These are phyloP conservation scores for mouse (Mus musculus) DNA, from an alignment of 2,113 vertebrate genomes.

Conservation along the genomic window DNA sequence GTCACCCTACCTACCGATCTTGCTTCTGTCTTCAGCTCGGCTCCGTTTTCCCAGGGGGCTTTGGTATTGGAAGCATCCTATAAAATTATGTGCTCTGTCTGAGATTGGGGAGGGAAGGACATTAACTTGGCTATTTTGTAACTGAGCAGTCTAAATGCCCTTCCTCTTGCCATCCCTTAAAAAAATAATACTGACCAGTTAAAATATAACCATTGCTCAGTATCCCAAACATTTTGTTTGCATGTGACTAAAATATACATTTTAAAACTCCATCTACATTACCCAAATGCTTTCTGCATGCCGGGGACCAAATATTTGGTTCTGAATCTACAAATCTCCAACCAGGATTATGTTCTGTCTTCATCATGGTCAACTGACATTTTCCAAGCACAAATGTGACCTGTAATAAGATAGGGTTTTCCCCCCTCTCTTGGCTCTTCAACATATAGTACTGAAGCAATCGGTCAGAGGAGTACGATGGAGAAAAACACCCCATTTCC, in stretches of 20 bases:
- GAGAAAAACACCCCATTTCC: constrained; percentile 9
- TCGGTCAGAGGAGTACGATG: neutral
- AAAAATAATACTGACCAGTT: neutral
- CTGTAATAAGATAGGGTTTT: neutral
- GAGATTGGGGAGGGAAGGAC: neutral
- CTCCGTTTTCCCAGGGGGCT: neutral
- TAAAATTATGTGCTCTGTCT: constrained; percentile 2
- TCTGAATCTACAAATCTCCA: neutral
- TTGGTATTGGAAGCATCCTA: neutral
- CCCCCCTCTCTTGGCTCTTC: neutral
- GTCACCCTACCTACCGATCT: neutral
- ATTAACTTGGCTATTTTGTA: neutral
- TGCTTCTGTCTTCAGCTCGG: neutral
- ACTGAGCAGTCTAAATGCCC: neutral
- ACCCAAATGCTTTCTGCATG: neutral
- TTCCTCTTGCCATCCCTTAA: neutral
- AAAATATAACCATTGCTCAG: neutral
- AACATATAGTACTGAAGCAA: neutral
- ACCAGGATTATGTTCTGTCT: neutral
- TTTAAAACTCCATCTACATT: constrained; percentile 10
- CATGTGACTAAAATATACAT: neutral
- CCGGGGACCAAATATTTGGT: neutral
- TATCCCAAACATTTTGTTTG: constrained; percentile 27
- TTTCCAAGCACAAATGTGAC: neutral
- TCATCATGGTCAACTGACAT: neutral